A percentile compares a stretch with the other conserved stretches of the same genome.
phyloP scores from a whole-genome alignment of 2,888 invertebrate genomes.

The Bruchidius siliquastri region DNA sequence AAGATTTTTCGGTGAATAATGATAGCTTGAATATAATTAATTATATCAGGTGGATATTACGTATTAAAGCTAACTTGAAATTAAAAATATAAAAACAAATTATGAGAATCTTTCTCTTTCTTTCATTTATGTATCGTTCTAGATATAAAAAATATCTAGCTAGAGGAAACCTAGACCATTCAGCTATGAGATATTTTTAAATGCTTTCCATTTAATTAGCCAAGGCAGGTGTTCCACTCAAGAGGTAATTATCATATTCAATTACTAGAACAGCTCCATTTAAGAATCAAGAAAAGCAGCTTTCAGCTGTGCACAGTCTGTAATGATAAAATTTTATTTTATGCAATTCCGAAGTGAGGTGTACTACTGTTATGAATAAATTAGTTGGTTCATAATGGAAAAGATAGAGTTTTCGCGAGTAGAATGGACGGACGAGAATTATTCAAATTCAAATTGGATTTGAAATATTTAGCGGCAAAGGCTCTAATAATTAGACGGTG shows the following conservation, averaged over 20 bases:
- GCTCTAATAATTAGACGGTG: neutral
- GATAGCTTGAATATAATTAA: too few species aligned
- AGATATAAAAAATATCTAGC: too few species aligned
- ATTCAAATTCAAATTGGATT: conserved; percentile 10
- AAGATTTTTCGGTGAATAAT: too few species aligned
- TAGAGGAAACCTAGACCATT: too few species aligned
- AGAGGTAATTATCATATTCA: conserved; percentile 5
- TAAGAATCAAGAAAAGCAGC: neutral
- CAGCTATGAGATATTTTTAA: neutral
- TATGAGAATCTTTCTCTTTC: too few species aligned
- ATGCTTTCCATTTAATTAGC: neutral
- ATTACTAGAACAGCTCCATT: conserved; percentile 6
- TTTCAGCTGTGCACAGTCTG: neutral
- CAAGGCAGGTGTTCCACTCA: neutral
- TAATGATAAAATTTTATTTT: conserved; percentile 5
- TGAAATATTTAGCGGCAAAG: conserved; percentile 9
- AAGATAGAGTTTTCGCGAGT: conserved; percentile 3
- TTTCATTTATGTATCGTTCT: too few species aligned
- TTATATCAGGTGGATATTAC: too few species aligned
- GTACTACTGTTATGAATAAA: conserved; percentile 11
- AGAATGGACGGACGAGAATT: conserved; percentile 7
- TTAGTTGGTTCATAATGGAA: conserved; percentile 10
- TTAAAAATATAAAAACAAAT: too few species aligned
- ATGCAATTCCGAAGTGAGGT: conserved; percentile 8
- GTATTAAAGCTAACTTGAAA: too few species aligned